Evolutionary conservation across 2,888 invertebrate genomes (phyloP).

Genomic region (Pristionchus arcanus): DNA sequence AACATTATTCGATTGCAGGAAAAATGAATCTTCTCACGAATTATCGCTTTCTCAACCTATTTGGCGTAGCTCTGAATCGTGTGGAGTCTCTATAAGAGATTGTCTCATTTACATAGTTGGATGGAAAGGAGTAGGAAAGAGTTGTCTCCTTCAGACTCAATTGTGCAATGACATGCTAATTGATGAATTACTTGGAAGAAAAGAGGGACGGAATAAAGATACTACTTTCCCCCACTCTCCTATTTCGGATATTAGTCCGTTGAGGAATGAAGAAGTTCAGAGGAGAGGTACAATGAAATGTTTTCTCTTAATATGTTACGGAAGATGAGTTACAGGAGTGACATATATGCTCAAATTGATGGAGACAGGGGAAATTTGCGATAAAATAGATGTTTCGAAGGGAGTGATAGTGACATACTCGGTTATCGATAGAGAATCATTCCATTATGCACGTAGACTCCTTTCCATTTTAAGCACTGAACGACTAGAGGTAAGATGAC

Average conservation of each 20-base stretch:
- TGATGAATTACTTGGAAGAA: constrained; percentile 26
- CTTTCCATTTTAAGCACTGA: neutral
- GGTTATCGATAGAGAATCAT: constrained; percentile 47
- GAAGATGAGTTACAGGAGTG: neutral
- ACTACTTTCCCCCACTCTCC: neutral
- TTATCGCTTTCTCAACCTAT: neutral
- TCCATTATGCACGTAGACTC: neutral
- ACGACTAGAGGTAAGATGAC: neutral
- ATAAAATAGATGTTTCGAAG: neutral
- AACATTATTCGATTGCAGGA: neutral
- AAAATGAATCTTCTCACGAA: neutral
- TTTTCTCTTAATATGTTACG: neutral
- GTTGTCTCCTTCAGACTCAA: constrained; percentile 34
- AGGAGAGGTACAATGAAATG: neutral
- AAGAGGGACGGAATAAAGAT: neutral
- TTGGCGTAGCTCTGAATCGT: neutral
- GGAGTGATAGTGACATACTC: constrained; percentile 52
- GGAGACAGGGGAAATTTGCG: neutral
- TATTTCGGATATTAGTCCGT: neutral
- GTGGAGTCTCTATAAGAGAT: constrained; percentile 3
- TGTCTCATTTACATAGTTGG: constrained; percentile 46
- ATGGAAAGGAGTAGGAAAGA: constrained; percentile 52
- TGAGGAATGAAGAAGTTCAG: neutral
- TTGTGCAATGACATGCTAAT: constrained; percentile 49
- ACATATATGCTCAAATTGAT: constrained; percentile 51